Evolutionary conservation across 2,888 invertebrate species (phyloP), one percentile per base, ranked within the genome.

Genomic region (Gari tellinella): DNA sequence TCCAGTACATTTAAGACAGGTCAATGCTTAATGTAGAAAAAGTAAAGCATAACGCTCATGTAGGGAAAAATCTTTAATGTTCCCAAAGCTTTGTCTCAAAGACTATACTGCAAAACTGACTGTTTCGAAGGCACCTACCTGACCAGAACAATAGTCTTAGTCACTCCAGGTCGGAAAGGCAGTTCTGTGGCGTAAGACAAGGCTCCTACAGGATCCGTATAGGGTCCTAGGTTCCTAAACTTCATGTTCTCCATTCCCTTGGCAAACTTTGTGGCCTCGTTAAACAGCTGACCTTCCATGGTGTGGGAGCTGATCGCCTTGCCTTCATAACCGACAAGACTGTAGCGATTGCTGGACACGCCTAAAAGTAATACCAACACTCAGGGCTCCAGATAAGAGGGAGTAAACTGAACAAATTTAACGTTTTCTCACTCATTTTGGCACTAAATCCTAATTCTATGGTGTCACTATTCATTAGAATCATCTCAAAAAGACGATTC

Each of bases 81-180:
- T 48, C 48, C 48, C 48, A 21, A 14, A 48, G 4, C 51, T 51
- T n/a, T 25, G n/a, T n/a, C n/a, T n/a, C n/a, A n/a, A n/a, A n/a
- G n/a, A n/a, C n/a, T n/a, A n/a, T n/a, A n/a, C n/a, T n/a, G n/a
- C n/a, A n/a, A n/a, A n/a, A n/a, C n/a, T n/a, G n/a, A n/a, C n/a
- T n/a, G n/a, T n/a, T n/a, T n/a, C n/a, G 14, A n/a, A 15, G 15
- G n/a, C 37, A 17, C 45, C 53, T 77, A 84, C 53, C 80, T 80
- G 88, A 97, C 90, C 46, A 97, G 93, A 72, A 97, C 93, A 78
- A 97, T 95, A 2, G 95, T 95, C 89, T 96, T 95, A 0, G 97
- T 95, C 25, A 95, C 96, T 0, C 96, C 97, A 1, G 96, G 94
- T 38, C 97, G 94, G 93, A 96, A 97, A 68, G 95, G 94, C 92